Evolutionary conservation across 2,888 invertebrate genomes (phyloP).

Genomic region (Tipula unca): DNA sequence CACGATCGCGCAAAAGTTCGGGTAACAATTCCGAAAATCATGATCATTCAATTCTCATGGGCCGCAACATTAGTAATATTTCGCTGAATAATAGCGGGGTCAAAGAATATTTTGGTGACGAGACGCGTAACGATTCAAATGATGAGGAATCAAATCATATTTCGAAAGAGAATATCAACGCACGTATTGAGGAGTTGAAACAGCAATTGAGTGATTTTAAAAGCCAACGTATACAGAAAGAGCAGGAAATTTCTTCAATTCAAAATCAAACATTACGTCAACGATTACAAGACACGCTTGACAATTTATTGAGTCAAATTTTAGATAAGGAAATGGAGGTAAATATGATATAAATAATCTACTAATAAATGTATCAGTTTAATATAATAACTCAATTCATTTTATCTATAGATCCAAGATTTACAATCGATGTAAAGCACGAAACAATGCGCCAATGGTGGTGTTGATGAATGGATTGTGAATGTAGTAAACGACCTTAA

Average conservation of each 20-base stretch:
- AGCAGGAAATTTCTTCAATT: constrained; percentile 73
- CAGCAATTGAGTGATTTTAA: constrained; percentile 67
- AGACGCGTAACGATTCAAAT: constrained; percentile 34
- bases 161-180: constrained; percentile 47
- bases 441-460: background rate
- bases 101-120: constrained; percentile 32
- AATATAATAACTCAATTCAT: background rate
- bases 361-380: background rate
- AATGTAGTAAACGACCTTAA: background rate
- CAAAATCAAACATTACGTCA: constrained; percentile 76
- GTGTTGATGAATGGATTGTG: no score
- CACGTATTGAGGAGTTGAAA: constrained; percentile 61
- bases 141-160: constrained; percentile 30
- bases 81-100: background rate
- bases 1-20: constrained; percentile 18
- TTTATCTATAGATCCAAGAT: constrained; percentile 25
- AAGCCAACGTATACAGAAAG: constrained; percentile 65
- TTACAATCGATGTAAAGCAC: constrained; percentile 20
- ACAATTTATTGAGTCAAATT: constrained; percentile 70
- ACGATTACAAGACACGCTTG: constrained; percentile 72
- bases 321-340: constrained; percentile 66
- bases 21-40: constrained; percentile 26
- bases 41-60: background rate
- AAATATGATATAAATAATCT: background rate
- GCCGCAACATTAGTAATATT: background rate